Conservation (phyloP, 2,888 invertebrate species). For the Eudemis profundana region DNA sequence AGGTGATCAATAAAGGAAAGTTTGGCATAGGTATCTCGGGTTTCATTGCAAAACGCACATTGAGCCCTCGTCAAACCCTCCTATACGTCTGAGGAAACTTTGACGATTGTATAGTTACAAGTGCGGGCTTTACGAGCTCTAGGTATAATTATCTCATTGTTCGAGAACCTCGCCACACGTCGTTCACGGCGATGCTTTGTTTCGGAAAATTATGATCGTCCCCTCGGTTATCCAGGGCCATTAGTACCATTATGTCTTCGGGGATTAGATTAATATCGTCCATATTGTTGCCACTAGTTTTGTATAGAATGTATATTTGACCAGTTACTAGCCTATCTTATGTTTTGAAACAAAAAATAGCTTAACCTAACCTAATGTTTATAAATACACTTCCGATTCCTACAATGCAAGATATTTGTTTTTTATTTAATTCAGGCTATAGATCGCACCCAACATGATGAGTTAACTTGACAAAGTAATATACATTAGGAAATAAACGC, state of each 20-base stretch:
- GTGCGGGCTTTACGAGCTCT: constrained; percentile 69
- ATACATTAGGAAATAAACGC: no score
- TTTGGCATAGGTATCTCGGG: constrained; percentile 37
- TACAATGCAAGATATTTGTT: no score
- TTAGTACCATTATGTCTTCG: constrained; percentile 74
- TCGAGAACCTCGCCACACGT: constrained; percentile 69
- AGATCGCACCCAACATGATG: no score
- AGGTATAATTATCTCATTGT: constrained; percentile 80
- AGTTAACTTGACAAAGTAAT: no score
- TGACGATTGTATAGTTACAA: constrained; percentile 67
- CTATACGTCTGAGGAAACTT: constrained; percentile 61
- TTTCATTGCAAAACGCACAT: constrained; percentile 48
- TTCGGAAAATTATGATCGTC: constrained; percentile 76
- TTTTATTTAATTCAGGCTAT: no score
- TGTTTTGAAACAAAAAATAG: background rate
- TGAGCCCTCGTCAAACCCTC: constrained; percentile 64
- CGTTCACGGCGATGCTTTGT: constrained; percentile 73
- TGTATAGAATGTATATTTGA: constrained; percentile 7
- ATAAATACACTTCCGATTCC: no score
- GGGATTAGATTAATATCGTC: constrained; percentile 63
- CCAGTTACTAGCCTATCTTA: background rate
- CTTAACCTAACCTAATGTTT: no score
- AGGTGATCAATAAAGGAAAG: constrained; percentile 35
- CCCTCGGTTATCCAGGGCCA: constrained; percentile 71
- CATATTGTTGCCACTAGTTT: constrained; percentile 29